phyloP scores from a whole-genome alignment of 2,113 vertebrate genomes.

The Miniopterus natalensis region DNA sequence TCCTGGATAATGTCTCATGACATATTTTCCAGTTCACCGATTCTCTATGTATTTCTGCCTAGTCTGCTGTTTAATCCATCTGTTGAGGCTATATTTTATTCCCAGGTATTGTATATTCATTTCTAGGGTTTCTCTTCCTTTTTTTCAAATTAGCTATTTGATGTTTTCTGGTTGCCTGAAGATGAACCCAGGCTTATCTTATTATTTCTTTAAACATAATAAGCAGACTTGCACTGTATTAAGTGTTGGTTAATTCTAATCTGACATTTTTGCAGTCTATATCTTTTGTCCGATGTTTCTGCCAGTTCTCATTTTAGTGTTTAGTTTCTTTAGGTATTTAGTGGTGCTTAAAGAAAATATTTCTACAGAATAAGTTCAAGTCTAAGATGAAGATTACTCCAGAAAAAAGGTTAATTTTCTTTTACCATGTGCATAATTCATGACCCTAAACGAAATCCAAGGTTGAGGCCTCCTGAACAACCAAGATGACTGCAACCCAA shows the following conservation, averaged over 20 bases:
- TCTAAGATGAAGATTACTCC: conserved; percentile 34
- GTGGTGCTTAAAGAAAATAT: background rate
- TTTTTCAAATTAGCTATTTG: background rate
- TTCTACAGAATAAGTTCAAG: background rate
- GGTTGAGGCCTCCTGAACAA: background rate
- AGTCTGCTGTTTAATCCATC: background rate
- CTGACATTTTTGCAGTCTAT: background rate
- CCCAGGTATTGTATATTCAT: background rate
- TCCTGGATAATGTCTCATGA: background rate
- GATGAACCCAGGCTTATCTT: background rate
- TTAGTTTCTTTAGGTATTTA: background rate
- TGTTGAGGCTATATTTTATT: background rate
- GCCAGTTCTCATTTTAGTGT: background rate
- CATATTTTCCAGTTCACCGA: background rate
- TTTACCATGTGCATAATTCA: background rate
- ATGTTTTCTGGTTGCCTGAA: background rate
- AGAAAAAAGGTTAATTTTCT: background rate
- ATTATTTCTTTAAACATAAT: conserved; percentile 10
- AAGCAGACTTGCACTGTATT: background rate
- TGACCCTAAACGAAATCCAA: background rate
- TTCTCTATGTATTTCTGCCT: background rate
- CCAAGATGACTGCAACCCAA: background rate
- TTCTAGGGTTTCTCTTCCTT: background rate
- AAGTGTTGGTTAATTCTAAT: background rate
- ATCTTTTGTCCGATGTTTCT: background rate